Base-by-base conservation (phyloP, 2,113 vertebrate species). In the Aleadryas rufinucha region DNA sequence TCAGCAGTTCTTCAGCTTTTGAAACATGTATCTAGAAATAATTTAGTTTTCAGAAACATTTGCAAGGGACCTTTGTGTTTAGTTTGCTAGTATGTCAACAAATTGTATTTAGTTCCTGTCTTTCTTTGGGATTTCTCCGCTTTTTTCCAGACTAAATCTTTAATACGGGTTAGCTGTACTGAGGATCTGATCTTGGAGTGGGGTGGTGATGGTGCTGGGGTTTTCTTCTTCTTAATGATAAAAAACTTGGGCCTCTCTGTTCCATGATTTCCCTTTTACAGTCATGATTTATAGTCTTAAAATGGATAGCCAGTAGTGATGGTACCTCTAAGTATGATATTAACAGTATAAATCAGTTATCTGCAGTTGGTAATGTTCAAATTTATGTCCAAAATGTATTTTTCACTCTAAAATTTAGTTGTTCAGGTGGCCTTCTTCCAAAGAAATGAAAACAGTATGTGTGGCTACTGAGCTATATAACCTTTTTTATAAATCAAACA, bases 171-270 rank as follows among this genome's bases (percentile, higher is more conserved):
- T 68, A 41, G 7, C 31, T 59, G 16, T 35, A 72, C 30, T 7
- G 39, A 44, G 31, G 44, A 66, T 52, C 47, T 91, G 22, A 35
- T 37, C 41, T 57, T 84, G 19, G 26, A 53, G 21, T 1, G 33
- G 1, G 10, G 5, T 41, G 30, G 15, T 22, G 30, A 6, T 68
- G 31, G 7, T 59, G 26, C 14, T 60, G 16, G 14, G 10, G 0
- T 47, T 65, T 47, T 20, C 35, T 59, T 13, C 16, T 71, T 64
- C 35, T n/a, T 60, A 63, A 57, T 69, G 30, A 53, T 31, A 68
- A 35, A 83, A 84, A 80, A 19, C 7, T 68, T 47, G 15, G 10
- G 6, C 9, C 27, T 64, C 13, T 52, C 70, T 89, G 69, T 74
- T 44, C 49, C 18, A 6, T 31, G 1, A 74, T 78, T 93, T 92